These are phyloP conservation scores for Bibio marci DNA, from an alignment of 2,888 invertebrate genomes.

Conservation along the genomic window DNA sequence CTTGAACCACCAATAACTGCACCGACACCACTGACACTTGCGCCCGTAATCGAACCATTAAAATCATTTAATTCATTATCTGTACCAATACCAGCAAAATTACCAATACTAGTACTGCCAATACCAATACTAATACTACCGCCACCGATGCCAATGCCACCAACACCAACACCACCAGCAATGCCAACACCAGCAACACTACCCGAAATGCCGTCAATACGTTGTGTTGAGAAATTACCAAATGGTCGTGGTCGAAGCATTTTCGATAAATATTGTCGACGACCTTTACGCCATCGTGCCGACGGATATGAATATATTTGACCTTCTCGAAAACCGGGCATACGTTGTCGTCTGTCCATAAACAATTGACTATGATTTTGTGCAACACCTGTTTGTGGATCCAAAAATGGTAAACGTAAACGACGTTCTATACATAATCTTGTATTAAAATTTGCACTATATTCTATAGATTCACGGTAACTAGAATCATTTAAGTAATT, in stretches of 20 bases:
- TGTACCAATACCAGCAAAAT: conserved; percentile 16
- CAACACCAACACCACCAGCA: not conserved
- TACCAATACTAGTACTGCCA: not conserved
- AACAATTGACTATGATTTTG: conserved; percentile 86
- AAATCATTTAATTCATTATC: conserved; percentile 6
- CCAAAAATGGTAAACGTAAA: conserved; percentile 84
- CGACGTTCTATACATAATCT: conserved; percentile 80
- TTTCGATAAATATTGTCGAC: conserved; percentile 60
- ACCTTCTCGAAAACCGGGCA: conserved; percentile 76
- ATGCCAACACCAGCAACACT: not conserved
- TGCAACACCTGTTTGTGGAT: conserved; percentile 93
- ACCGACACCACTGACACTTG: conserved; percentile 3
- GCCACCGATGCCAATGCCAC: not conserved
- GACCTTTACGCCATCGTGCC: conserved; percentile 77
- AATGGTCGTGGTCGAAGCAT: conserved; percentile 18
- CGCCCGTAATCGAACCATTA: not conserved
- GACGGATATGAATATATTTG: conserved; percentile 88
- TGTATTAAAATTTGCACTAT: conserved; percentile 86
- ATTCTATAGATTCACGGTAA: conserved; percentile 84
- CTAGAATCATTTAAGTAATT: conserved; percentile 74
- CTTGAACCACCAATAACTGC: conserved; percentile 17
- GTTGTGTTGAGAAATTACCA: conserved; percentile 15
- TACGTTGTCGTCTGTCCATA: conserved; percentile 73
- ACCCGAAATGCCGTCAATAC: not conserved
- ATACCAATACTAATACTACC: not conserved